phyloP scores from a whole-genome alignment of 2,888 invertebrate species.

The Idaea straminata region DNA sequence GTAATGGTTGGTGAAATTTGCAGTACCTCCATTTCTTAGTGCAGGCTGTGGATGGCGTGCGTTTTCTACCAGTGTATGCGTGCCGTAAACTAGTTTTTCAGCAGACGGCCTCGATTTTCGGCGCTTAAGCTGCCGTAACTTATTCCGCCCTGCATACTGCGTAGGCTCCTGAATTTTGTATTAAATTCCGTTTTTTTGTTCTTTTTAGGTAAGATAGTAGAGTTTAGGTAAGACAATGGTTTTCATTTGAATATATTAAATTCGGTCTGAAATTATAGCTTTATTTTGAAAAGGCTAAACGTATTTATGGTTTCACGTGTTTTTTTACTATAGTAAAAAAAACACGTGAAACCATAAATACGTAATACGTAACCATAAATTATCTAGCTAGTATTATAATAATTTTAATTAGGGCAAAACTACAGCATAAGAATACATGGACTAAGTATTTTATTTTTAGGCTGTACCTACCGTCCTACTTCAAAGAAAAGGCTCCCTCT shows the following conservation, averaged over 20 bases:
- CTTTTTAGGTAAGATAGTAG: neutral
- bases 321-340: neutral
- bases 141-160: constrained; percentile 69
- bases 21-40: neutral
- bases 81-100: neutral
- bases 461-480: too few species aligned
- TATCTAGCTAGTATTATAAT: too few species aligned
- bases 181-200: neutral
- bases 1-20: neutral
- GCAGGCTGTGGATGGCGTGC: neutral
- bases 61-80: neutral
- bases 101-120: constrained; percentile 68
- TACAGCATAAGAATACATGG: too few species aligned
- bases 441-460: too few species aligned
- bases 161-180: constrained; percentile 44
- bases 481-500: too few species aligned
- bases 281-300: neutral
- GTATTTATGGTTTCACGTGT: neutral
- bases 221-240: neutral
- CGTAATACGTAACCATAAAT: too few species aligned
- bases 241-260: neutral
- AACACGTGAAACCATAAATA: too few species aligned
- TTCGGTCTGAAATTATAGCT: neutral
- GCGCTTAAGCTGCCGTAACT: constrained; percentile 67
- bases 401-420: too few species aligned